Percentiles rank a stretch among this genome's conserved stretches.
Evolutionary conservation across 2,888 invertebrate genomes (phyloP).

Genomic region (Trichogramma evanescens): DNA sequence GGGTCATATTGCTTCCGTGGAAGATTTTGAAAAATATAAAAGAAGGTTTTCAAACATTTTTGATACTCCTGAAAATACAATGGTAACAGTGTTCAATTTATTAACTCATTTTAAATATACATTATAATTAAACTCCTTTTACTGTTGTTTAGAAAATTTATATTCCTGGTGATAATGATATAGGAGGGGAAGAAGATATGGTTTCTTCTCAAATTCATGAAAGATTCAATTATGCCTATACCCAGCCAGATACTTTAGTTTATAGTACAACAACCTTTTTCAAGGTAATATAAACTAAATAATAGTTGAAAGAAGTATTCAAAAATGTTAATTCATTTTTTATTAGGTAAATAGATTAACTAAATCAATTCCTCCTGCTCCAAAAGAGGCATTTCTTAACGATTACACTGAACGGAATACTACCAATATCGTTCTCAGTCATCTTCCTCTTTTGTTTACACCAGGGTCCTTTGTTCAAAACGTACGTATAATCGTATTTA

Average conservation of each 20-base stretch:
- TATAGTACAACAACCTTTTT: constrained; percentile 62
- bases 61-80: constrained; percentile 41
- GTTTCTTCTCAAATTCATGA: constrained; percentile 66
- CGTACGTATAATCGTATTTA: constrained; percentile 35
- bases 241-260: constrained; percentile 59
- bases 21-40: constrained; percentile 69
- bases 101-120: constrained; percentile 4
- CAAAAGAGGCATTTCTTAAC: constrained; percentile 45
- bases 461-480: constrained; percentile 52
- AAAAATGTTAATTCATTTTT: background rate
- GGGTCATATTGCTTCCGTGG: constrained; percentile 69
- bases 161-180: constrained; percentile 94
- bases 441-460: constrained; percentile 60
- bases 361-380: constrained; percentile 54
- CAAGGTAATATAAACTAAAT: constrained; percentile 50
- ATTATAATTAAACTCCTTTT: background rate
- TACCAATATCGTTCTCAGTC: constrained; percentile 64
- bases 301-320: constrained; percentile 3
- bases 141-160: constrained; percentile 62
- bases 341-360: constrained; percentile 57
- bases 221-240: constrained; percentile 55
- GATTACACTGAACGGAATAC: constrained; percentile 47
- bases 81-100: constrained; percentile 27
- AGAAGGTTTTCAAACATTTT: constrained; percentile 67
- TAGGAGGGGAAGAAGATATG: constrained; percentile 84